Conservation (phyloP, 2,113 vertebrate genomes). For the Prolemur simus region DNA sequence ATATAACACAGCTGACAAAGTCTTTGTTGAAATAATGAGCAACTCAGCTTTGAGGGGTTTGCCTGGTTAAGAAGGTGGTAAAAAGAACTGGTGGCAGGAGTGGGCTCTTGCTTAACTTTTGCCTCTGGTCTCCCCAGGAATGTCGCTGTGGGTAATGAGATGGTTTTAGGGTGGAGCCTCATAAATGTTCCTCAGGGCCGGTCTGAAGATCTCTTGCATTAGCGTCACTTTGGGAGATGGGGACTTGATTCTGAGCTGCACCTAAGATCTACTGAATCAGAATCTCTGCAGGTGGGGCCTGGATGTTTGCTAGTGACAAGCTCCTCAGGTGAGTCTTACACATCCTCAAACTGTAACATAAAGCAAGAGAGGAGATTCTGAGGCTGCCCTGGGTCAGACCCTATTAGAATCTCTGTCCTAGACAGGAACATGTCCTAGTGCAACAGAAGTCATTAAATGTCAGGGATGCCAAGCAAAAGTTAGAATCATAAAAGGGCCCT, state of each 20-base stretch:
- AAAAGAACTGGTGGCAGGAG: background rate
- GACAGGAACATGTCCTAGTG: background rate
- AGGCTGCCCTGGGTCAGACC: background rate
- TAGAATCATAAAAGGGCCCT: background rate
- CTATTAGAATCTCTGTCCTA: background rate
- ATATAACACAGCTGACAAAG: background rate
- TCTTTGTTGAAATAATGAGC: background rate
- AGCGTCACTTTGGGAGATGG: background rate
- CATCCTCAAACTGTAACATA: background rate
- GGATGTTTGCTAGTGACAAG: background rate
- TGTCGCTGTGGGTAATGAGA: background rate
- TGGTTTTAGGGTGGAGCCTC: background rate
- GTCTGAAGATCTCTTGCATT: background rate
- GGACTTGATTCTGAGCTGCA: background rate
- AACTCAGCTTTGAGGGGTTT: background rate
- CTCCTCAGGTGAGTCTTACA: fast-evolving
- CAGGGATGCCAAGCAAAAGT: background rate
- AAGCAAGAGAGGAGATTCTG: background rate
- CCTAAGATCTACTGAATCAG: background rate
- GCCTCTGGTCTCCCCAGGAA: background rate
- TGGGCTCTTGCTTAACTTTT: background rate
- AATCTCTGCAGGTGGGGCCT: background rate
- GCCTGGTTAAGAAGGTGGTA: background rate
- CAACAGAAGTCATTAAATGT: background rate
- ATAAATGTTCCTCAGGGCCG: background rate